Conservation (phyloP, 2,888 invertebrate species). For the Drosophila longiperda region DNA sequence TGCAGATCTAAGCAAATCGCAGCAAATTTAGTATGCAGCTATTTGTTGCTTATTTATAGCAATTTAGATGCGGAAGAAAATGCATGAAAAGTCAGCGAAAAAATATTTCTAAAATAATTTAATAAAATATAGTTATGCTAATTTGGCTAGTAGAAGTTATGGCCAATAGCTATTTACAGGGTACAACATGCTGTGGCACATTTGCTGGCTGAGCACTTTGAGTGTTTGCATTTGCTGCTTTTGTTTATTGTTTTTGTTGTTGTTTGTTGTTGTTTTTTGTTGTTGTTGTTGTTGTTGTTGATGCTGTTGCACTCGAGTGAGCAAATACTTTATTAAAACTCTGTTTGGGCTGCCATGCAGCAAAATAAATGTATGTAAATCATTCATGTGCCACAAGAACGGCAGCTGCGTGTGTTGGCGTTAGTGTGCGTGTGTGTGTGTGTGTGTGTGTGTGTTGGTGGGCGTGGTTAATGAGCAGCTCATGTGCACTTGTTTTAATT, state of each 20-base stretch:
- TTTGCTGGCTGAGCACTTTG: not conserved
- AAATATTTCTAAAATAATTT: not conserved
- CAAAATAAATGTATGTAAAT: conserved; percentile 46
- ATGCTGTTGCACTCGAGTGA: conserved; percentile 69
- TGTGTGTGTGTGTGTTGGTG: not conserved
- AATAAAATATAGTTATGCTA: not conserved
- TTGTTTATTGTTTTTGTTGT: conserved; percentile 29
- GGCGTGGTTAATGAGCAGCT: conserved; percentile 67
- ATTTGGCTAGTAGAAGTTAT: not conserved
- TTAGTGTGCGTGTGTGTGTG: conserved; percentile 3
- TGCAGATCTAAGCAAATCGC: not conserved
- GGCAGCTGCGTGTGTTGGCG: not conserved
- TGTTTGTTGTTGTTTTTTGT: conserved; percentile 25
- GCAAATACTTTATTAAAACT: conserved; percentile 79
- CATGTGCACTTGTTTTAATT: conserved; percentile 55
- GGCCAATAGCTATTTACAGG: not conserved
- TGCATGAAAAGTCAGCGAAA: not conserved
- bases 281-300: conserved; percentile 19
- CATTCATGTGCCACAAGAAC: conserved; percentile 40
- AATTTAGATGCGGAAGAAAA: not conserved
- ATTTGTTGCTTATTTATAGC: not conserved
- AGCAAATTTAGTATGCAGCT: not conserved
- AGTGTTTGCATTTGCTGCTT: conserved; percentile 47
- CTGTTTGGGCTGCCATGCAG: conserved; percentile 50
- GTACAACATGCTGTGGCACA: conserved; percentile 4